Evolutionary conservation across 2,888 invertebrate genomes (phyloP), one percentile per base, ranked within the genome.

Genomic region (Disparrhopalites patrizii): DNA sequence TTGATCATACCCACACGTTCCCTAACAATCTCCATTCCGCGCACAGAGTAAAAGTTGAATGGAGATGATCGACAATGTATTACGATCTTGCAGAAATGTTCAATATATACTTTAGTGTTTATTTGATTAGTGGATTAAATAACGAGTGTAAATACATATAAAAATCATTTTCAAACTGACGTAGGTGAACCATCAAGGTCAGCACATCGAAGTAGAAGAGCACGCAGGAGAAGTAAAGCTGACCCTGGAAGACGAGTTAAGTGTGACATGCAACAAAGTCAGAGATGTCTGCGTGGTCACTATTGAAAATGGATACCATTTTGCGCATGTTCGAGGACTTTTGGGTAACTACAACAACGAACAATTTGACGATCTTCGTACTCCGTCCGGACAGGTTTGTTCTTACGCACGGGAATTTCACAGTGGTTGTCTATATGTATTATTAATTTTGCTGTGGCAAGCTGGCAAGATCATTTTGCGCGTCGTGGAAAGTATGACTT

Each of bases 301-400:
- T 71, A 82, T 93, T 0, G 43, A 64, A 7, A 87, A 87, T 74
- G 93, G 93, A 7, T 95, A 88, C 85, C 94, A 93, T 79, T 87
- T 88, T 51, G 91, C 90, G 73, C 91, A 89, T 77, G 81, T 90
- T 2, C 87, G 89, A 13, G 94, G 96, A 77, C 84, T 96, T 1
- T 83, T 95, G 15, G 96, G 96, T 68, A 90, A 90, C 76, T 92
- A 89, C 67, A 93, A 95, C 83, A 87, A 90, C 77, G 96, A 96
- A 77, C 87, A 87, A 3, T 87, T 83, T 78, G 92, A 95, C 77
- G 96, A 96, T 79, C 87, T 87, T 78, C 85, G 85, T 64, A 81
- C 87, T 36, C 87, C 90, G 15, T 86, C 87, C 72, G 90, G 90
- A 76, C 86, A 87, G 80, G 86, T 91, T 76, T 79, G 70, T 54